Base-by-base conservation (phyloP, 2,888 invertebrate species). In the Deroplatys truncata region DNA sequence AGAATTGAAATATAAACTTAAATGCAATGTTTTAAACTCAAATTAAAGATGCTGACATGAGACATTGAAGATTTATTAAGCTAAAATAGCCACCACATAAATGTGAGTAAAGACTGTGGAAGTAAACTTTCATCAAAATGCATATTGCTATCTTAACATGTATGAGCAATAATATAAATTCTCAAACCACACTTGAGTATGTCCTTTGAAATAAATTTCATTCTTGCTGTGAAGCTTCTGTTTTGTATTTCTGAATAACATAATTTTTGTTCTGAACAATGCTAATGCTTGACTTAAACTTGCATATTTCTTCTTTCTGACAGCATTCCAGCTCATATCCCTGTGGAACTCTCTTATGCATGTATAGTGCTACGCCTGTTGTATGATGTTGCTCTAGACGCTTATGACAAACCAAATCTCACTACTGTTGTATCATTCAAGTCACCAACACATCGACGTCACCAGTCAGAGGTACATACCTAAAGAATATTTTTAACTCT, bases 311-410 rank as follows among this genome's bases (percentile, higher is more conserved):
- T 15, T 85, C 13, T 85, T 20, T 43, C 16, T 89, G 91, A 89
- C 93, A 97, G 96, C 86, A 96, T 97, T 92, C 96, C 96, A 3
- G 95, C 95, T 20, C 95, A 95, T 90, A 95, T 98, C 91, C 98
- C 98, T 13, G 95, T 96, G 87, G 95, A 96, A 7, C 94, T 99
- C 91, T 95, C 97, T 28, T 97, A 98, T 92, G 97, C 98, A 0
- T 97, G 98, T 92, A 95, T 98, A 85, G 95, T 99, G 86, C 95
- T 98, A 92, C 95, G 99, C 90, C 94, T 98, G 89, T 94, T 99
- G 28, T 99, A 99, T 93, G 99, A 99, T 93, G 97, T 99, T 92
- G 98, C 99, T 0, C 95, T 99, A 91, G 99, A 99, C 93, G 96
- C 98, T 85, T 99, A 98, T 93, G 99, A 99, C 93, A 98, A 98